Percentiles rank a stretch among this genome's conserved stretches.
These are phyloP conservation scores for Catocala fraxini DNA, from an alignment of 2,888 invertebrate species.

Conservation along the genomic window DNA sequence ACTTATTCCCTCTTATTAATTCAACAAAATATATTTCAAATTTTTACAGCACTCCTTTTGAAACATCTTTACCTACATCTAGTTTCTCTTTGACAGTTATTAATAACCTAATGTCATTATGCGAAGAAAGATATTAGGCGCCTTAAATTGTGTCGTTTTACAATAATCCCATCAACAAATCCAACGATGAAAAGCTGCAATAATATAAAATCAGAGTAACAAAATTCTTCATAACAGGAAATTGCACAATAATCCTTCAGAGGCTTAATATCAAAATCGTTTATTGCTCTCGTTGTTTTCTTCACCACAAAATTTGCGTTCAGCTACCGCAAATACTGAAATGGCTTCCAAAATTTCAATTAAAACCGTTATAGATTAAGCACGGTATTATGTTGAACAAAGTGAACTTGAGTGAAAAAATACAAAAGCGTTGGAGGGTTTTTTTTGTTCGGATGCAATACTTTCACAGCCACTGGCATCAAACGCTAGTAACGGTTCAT, in stretches of 20 bases:
- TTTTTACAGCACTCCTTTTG: no score
- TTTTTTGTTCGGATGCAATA: slow-evolving; percentile 18
- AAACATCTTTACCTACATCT: no score
- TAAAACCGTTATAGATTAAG: slow-evolving; percentile 30
- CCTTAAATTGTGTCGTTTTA: no score
- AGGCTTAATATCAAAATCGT: slow-evolving; percentile 13
- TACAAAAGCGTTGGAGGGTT: not conserved
- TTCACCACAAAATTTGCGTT: slow-evolving; percentile 26
- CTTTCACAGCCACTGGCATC: slow-evolving; percentile 17
- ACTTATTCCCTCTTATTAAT: no score
- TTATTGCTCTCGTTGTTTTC: slow-evolving; percentile 32
- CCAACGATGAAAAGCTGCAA: no score
- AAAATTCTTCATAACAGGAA: no score
- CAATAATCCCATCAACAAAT: no score
- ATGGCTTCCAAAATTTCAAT: slow-evolving; percentile 22
- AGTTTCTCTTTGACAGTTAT: no score
- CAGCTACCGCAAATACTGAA: slow-evolving; percentile 16
- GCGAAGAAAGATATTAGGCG: no score
- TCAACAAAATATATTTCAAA: no score
- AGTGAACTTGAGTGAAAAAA: slow-evolving; percentile 21
- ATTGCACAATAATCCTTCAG: not conserved
- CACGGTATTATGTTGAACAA: slow-evolving; percentile 4
- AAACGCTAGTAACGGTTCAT: slow-evolving; percentile 18
- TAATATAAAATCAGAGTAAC: no score
- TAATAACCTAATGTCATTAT: no score